Evolutionary conservation across 2,888 invertebrate species (phyloP).

Genomic region (Megamerina dolium): DNA sequence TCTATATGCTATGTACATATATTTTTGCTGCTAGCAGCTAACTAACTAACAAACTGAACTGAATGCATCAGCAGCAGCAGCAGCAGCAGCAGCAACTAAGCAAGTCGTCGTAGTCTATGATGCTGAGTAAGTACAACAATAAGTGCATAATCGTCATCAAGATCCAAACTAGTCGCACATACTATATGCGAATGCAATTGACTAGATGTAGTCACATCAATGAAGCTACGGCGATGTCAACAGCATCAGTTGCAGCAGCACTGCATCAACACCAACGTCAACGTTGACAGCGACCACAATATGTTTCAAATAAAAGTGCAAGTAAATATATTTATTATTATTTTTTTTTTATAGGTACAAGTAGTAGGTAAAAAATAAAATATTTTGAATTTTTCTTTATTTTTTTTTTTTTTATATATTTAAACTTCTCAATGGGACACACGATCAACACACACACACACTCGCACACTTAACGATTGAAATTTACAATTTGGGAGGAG

Average conservation of each 20-base stretch:
- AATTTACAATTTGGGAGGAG: no score
- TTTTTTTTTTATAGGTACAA: background rate
- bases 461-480: no score
- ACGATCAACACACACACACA: no score
- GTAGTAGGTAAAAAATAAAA: no score
- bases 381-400: no score
- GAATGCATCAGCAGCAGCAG: background rate
- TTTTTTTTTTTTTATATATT: no score
- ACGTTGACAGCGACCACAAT: slow-evolving; percentile 2
- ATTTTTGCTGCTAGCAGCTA: background rate
- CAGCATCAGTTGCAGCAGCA: slow-evolving; percentile 5
- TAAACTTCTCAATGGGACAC: no score
- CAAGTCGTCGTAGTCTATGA: no score
- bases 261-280: slow-evolving; percentile 9
- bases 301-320: slow-evolving; percentile 13
- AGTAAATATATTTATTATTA: slow-evolving; percentile 4
- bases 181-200: no score
- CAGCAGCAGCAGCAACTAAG: background rate
- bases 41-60: background rate
- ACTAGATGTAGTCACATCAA: no score
- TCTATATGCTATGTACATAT: background rate
- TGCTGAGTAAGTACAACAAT: background rate
- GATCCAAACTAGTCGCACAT: no score
- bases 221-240: background rate
- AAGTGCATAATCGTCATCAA: no score